Percentiles rank a stretch among this genome's conserved stretches.
phyloP scores from a whole-genome alignment of 2,888 invertebrate species.

The Hanleya hanleyi region DNA sequence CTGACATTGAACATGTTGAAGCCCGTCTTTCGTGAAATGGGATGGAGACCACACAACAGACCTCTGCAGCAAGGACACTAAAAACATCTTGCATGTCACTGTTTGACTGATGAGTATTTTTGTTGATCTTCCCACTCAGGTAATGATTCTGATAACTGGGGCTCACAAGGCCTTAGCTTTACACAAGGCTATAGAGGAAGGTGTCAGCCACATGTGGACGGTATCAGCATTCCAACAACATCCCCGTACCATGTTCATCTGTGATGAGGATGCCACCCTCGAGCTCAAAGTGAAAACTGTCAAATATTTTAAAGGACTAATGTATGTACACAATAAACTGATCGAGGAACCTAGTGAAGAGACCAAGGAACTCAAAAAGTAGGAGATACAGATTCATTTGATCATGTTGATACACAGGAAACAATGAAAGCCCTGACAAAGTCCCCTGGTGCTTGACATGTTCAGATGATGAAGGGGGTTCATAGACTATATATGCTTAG shows the following conservation, averaged over 20 bases:
- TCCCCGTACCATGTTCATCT: conserved; percentile 91
- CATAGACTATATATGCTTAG: too few species aligned
- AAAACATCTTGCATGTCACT: too few species aligned
- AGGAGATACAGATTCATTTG: not conserved
- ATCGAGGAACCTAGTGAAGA: conserved; percentile 56
- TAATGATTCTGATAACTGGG: conserved; percentile 98
- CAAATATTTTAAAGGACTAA: conserved; percentile 91
- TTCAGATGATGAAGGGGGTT: too few species aligned
- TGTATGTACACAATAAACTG: conserved; percentile 71
- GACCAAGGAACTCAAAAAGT: not conserved
- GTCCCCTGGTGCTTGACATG: too few species aligned
- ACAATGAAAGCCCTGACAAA: conserved; percentile 2
- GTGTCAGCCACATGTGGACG: conserved; percentile 99
- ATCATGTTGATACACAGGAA: conserved; percentile 8
- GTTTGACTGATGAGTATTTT: too few species aligned
- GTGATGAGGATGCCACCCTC: conserved; percentile 97
- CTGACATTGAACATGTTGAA: too few species aligned
- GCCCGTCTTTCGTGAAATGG: too few species aligned
- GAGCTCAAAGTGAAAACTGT: conserved; percentile 98
- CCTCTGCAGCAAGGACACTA: too few species aligned
- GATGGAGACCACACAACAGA: too few species aligned
- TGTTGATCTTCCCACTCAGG: too few species aligned
- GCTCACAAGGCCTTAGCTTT: conserved; percentile 96
- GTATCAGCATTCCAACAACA: conserved; percentile 98
- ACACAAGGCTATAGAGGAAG: conserved; percentile 98